Conservation (phyloP, 2,113 vertebrate species). For the Platycercus adscitus region DNA sequence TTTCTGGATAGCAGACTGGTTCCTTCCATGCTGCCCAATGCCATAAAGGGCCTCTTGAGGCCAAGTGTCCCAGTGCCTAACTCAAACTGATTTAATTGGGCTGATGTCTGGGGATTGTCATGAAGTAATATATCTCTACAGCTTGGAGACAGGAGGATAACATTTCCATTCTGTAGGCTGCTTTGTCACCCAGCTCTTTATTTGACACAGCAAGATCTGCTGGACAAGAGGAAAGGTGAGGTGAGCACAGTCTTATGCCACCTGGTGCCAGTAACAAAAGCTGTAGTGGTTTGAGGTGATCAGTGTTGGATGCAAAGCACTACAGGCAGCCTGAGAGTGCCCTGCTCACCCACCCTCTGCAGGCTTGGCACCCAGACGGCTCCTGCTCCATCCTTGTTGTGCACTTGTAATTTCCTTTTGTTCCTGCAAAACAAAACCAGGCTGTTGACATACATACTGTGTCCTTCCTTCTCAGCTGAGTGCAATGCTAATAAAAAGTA, state of each 20-base stretch:
- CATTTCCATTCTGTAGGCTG: neutral
- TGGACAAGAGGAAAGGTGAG: neutral
- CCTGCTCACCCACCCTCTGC: neutral
- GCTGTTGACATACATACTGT: neutral
- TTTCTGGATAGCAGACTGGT: neutral
- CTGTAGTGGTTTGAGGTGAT: rapidly evolving
- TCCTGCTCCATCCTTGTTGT: neutral
- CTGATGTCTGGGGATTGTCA: neutral
- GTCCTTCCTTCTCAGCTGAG: neutral
- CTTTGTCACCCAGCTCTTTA: neutral
- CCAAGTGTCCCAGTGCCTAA: neutral
- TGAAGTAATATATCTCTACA: neutral
- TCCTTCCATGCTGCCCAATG: neutral
- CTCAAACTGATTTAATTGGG: neutral
- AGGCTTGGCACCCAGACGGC: neutral
- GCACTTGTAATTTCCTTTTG: neutral
- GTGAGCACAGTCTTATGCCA: neutral
- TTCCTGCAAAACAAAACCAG: neutral
- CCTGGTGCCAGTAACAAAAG: neutral
- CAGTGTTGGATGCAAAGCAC: neutral
- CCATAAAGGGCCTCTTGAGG: neutral
- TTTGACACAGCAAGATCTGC: neutral
- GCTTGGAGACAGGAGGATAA: neutral
- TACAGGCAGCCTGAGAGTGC: neutral
- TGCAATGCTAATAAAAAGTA: neutral